These are phyloP conservation scores for Thunnus thynnus DNA, from an alignment of 2,113 vertebrate genomes.

Conservation along the genomic window DNA sequence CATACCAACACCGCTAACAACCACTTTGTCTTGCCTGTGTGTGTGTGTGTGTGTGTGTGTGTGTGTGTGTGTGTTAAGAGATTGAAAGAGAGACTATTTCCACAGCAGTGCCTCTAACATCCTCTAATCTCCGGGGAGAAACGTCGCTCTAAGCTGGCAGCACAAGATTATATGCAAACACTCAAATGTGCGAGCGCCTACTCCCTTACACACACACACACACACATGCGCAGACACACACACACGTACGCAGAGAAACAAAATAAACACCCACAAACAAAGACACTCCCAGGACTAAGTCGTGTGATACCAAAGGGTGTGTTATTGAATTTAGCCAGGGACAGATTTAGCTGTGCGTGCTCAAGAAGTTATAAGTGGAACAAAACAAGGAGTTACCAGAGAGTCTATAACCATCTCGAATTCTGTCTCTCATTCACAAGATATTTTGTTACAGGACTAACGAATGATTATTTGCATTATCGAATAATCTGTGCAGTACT, in stretches of 20 bases:
- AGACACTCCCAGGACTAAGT: conserved; percentile 54
- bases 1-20: conserved; percentile 40
- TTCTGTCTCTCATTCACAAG: not conserved
- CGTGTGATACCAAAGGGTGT: conserved; percentile 41
- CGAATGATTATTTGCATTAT: not conserved
- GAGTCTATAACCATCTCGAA: not conserved
- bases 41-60: conserved; percentile 49
- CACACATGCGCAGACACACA: conserved; percentile 11
- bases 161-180: conserved; percentile 76
- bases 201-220: conserved; percentile 25
- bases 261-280: conserved; percentile 56
- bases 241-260: not conserved
- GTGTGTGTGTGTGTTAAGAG: not conserved
- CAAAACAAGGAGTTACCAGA: conserved; percentile 25
- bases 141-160: conserved; percentile 66
- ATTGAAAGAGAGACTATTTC: conserved; percentile 62
- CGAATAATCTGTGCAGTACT: not conserved
- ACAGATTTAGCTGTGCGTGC: conserved; percentile 24
- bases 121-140: conserved; percentile 69
- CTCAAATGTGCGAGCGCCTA: conserved; percentile 46
- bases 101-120: conserved; percentile 56
- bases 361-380: conserved; percentile 2
- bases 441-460: not conserved
- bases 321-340: conserved; percentile 27
- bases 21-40: conserved; percentile 44